phyloP scores from a whole-genome alignment of 2,113 vertebrate species.

The Crotophaga sulcirostris region DNA sequence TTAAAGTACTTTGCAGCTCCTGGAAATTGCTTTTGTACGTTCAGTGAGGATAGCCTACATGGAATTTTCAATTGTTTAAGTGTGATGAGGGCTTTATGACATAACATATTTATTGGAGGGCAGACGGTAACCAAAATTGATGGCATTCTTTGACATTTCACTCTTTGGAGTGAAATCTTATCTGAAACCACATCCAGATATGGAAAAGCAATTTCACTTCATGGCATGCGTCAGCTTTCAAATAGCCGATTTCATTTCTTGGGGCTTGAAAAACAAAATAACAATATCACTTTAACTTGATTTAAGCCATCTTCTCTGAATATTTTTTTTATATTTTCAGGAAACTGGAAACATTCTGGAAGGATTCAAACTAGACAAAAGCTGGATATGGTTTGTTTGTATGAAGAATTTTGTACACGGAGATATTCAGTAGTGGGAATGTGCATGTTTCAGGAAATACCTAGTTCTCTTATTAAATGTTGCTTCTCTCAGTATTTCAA shows the following conservation, averaged over 20 bases:
- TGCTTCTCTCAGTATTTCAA: background rate
- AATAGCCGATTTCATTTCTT: background rate
- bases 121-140: background rate
- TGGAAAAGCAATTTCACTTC: background rate
- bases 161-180: background rate
- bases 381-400: slow-evolving; percentile 62
- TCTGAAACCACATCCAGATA: background rate
- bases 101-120: background rate
- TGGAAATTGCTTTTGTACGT: background rate
- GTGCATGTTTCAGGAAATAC: slow-evolving; percentile 33
- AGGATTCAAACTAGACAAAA: slow-evolving; percentile 42
- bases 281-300: background rate
- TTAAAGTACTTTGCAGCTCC: background rate
- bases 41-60: background rate
- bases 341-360: slow-evolving; percentile 44
- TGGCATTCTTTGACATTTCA: background rate
- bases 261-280: background rate
- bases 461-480: background rate
- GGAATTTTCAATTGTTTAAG: background rate
- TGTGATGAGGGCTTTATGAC: background rate
- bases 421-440: background rate
- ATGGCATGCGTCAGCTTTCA: background rate
- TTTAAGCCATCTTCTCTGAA: background rate
- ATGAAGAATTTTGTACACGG: slow-evolving; percentile 17
- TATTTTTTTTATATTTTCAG: background rate